Conservation (phyloP, 2,797 vertebrate genomes). For the Pipistrellus kuhlii region DNA sequence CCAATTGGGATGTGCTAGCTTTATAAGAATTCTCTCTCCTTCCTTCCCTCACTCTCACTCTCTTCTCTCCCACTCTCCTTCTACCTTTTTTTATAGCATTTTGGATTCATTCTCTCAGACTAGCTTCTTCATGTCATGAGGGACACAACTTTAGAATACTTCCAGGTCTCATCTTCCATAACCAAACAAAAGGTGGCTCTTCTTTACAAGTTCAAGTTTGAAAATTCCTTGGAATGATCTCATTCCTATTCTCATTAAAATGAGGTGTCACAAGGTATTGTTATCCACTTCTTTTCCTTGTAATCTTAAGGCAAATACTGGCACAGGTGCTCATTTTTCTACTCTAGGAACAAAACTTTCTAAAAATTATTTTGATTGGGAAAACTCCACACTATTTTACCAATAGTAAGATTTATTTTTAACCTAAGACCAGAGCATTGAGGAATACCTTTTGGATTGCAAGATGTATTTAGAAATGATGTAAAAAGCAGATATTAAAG, state of each 20-base stretch:
- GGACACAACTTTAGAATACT: neutral
- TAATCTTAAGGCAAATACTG: constrained; percentile 4
- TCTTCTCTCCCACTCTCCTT: neutral
- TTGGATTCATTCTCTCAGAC: neutral
- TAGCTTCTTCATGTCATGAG: neutral
- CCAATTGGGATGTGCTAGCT: neutral
- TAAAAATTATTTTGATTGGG: neutral
- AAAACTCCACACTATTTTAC: neutral
- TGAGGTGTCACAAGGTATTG: neutral
- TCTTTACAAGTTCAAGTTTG: constrained; percentile 22
- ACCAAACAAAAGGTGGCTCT: neutral
- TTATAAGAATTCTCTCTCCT: neutral
- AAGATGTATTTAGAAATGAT: constrained; percentile 58
- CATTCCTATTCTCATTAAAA: constrained; percentile 28
- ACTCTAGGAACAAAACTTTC: neutral
- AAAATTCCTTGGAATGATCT: constrained; percentile 18
- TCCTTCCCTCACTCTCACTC: neutral
- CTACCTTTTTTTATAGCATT: neutral
- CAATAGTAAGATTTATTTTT: constrained; percentile 59
- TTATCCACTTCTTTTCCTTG: neutral
- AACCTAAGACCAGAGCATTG: constrained; percentile 10
- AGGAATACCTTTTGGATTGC: constrained; percentile 28
- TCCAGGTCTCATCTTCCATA: neutral
- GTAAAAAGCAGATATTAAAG: constrained; percentile 52
- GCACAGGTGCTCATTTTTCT: constrained; percentile 22